These are phyloP conservation scores for Patiria miniata DNA, from an alignment of 35 echinoderm and acorn worm genomes.

Conservation along the genomic window DNA sequence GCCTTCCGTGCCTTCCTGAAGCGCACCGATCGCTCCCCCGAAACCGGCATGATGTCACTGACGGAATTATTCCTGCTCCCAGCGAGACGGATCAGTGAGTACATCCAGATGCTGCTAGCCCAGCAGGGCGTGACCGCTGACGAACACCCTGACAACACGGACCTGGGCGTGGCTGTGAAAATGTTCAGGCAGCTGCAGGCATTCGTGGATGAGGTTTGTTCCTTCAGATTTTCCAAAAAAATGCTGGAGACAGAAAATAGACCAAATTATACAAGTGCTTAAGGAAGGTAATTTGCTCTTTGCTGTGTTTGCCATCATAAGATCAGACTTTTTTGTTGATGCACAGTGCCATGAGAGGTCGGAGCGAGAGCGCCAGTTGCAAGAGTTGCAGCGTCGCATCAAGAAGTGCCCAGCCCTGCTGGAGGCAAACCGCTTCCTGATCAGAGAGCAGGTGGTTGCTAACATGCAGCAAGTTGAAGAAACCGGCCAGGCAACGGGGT, in stretches of 20 bases:
- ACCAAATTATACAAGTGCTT: no score
- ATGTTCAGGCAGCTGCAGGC: conserved; percentile 78
- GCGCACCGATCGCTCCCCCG: conserved; percentile 63
- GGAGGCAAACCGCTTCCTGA: conserved; percentile 84
- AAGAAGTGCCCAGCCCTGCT: conserved; percentile 80
- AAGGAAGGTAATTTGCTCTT: no score
- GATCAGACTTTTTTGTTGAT: conserved; percentile 5
- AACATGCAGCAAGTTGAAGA: conserved; percentile 48
- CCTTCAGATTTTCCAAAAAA: not conserved
- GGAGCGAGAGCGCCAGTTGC: conserved; percentile 71
- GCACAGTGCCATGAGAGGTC: conserved; percentile 61
- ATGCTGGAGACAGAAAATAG: no score
- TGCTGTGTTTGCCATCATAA: no score
- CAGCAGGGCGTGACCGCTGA: conserved; percentile 75
- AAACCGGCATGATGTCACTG: conserved; percentile 76
- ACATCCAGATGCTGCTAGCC: conserved; percentile 69
- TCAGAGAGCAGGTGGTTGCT: conserved; percentile 76
- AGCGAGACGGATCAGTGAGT: conserved; percentile 66
- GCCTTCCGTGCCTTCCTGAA: conserved; percentile 88
- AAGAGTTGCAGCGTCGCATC: conserved; percentile 75
- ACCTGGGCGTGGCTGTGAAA: conserved; percentile 53
- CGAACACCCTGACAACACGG: conserved; percentile 77
- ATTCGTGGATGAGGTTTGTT: conserved; percentile 68
- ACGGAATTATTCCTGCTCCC: conserved; percentile 74
- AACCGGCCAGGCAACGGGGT: not conserved